Conservation (phyloP, 2,113 vertebrate genomes). For the Mormyrus iriodes region DNA sequence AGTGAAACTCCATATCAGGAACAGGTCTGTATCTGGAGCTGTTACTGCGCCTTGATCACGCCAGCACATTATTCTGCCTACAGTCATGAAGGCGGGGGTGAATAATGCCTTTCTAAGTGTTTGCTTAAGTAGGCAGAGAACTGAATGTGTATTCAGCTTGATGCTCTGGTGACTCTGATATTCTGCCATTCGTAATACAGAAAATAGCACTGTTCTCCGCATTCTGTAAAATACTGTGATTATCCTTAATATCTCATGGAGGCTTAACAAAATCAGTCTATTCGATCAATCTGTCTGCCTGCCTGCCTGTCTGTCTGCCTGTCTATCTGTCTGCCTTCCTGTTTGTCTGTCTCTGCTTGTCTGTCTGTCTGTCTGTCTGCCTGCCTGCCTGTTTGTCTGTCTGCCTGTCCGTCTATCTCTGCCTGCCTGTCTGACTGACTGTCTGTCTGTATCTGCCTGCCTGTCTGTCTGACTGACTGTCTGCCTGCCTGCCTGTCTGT, state of each 20-base stretch:
- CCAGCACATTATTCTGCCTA: background rate
- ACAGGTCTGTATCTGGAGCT: conserved; percentile 17
- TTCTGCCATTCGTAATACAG: background rate
- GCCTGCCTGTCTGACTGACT: no score
- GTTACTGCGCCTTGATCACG: background rate
- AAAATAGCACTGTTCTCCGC: background rate
- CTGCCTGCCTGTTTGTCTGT: background rate
- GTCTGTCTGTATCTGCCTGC: background rate
- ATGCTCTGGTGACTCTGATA: background rate
- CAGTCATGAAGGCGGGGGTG: background rate
- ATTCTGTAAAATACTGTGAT: background rate
- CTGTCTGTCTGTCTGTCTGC: background rate
- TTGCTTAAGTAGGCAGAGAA: background rate
- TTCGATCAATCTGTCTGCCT: background rate
- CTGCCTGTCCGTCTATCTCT: no score
- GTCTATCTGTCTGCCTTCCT: background rate
- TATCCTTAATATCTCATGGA: background rate
- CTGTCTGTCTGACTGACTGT: background rate
- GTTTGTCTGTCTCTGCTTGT: background rate
- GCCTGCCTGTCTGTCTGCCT: background rate
- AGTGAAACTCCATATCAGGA: conserved; percentile 25
- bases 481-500: no score
- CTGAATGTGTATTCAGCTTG: background rate
- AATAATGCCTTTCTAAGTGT: background rate
- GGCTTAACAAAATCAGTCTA: background rate